Base-by-base conservation (phyloP, 2,113 vertebrate species). In the Emydura subglobosa region DNA sequence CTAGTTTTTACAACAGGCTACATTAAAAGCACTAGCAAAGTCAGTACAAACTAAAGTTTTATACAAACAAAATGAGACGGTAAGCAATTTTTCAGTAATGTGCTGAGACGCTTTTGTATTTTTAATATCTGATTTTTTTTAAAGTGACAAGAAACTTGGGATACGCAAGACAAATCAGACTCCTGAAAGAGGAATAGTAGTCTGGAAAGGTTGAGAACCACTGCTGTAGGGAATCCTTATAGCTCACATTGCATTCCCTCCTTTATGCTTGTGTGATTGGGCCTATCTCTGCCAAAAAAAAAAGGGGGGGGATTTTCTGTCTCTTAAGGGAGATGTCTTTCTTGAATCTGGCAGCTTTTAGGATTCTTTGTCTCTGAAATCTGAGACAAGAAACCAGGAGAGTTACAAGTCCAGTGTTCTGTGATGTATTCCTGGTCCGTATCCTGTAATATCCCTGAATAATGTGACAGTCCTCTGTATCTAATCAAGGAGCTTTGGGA, bases 361-460 rank as follows among this genome's bases (percentile, higher is more conserved):
- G 13, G 53, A 72, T 86, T 82, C 79, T 92, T 76, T 76, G 31
- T 76, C 24, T 92, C 61, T 78, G 86, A 90, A 96, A 96, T 53
- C 90, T n/a, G 53, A 91, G 76, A 85, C 82, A 91, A 82, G 83
- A 87, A 82, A 27, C 14, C 59, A 81, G 27, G 39, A 76, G 82
- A 85, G 25, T 68, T 78, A 2, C 44, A 50, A 91, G 53, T 89
- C 42, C 24, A 68, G 51, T 1, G 0, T 47, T 90, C 74, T 54
- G 50, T 42, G 65, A 93, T 74, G n/a, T 61, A 3, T 72, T 96
- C 44, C 78, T 86, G 81, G n/a, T 49, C 72, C 13, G 34, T 12
- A 65, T 11, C 19, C 57, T 78, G 42, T 2, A 24, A 61, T 87
- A 0, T 0, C 27, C 76, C 21, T 31, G 44, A 90, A 24, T 59